Conservation (phyloP, 92 coral and sea anemone species). For the Epizoanthus ramosus region DNA sequence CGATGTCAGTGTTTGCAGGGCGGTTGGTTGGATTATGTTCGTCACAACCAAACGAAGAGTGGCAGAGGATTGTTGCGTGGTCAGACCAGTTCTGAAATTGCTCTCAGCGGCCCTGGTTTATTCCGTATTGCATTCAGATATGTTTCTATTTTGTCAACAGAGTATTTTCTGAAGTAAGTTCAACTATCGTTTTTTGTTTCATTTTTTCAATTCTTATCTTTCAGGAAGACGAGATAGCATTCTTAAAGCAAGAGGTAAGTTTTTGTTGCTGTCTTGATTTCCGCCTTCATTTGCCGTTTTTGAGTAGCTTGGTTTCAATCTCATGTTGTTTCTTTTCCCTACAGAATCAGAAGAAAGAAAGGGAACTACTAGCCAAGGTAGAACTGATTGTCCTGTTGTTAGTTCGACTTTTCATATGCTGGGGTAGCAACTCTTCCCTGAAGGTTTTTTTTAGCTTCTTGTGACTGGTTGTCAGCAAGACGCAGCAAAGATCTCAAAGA, state of each 20-base stretch:
- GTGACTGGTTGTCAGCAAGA: too few relatives aligned
- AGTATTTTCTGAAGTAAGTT: too few relatives aligned
- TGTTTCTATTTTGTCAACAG: neutral
- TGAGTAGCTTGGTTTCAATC: neutral
- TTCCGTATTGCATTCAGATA: neutral
- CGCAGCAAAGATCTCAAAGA: too few relatives aligned
- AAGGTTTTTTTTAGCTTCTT: too few relatives aligned
- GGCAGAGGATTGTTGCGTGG: too few relatives aligned
- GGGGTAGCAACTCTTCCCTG: too few relatives aligned
- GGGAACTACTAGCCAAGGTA: slow-evolving; percentile 90
- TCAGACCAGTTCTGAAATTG: neutral
- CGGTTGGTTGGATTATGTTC: too few relatives aligned
- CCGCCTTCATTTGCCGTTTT: neutral
- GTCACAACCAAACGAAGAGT: too few relatives aligned
- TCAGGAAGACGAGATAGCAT: slow-evolving; percentile 90
- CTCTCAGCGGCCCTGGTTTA: neutral
- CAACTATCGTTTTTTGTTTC: neutral
- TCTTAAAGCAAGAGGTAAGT: slow-evolving; percentile 91
- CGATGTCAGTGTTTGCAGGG: neutral
- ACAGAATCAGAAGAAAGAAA: slow-evolving; percentile 98
- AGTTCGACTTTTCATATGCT: neutral
- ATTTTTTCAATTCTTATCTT: neutral
- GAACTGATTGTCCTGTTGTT: neutral
- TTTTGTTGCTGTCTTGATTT: neutral
- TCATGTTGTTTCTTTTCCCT: neutral